Percentiles rank a stretch among this genome's conserved stretches.
These are phyloP conservation scores for Acanthornis magna DNA, from an alignment of 2,797 vertebrate species.

Conservation along the genomic window DNA sequence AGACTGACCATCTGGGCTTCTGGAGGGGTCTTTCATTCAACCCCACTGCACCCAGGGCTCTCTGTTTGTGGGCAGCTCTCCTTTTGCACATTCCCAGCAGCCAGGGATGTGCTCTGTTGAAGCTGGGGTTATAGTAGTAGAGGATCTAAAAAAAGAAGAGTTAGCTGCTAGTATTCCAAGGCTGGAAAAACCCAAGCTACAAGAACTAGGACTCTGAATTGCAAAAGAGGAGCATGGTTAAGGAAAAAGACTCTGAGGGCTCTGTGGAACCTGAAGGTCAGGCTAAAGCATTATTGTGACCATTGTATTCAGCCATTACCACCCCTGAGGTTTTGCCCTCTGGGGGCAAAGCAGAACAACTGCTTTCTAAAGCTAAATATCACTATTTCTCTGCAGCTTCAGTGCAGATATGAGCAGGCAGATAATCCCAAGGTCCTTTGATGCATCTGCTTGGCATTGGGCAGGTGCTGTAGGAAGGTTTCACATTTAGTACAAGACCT, in stretches of 20 bases:
- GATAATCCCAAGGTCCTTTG: neutral
- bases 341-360: neutral
- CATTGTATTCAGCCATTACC: neutral
- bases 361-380: neutral
- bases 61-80: neutral
- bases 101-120: neutral
- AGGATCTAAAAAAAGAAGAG: neutral
- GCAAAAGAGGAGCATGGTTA: neutral
- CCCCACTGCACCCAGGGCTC: neutral
- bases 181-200: neutral
- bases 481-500: neutral
- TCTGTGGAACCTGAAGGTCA: neutral
- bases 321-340: neutral
- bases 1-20: neutral
- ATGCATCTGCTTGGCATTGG: neutral
- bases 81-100: neutral
- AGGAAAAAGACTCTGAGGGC: neutral
- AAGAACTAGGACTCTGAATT: neutral
- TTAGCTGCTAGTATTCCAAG: neutral
- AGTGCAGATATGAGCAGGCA: neutral
- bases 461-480: neutral
- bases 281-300: rapidly evolving
- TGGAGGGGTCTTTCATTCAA: neutral
- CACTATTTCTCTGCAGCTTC: neutral
- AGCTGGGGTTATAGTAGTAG: neutral